Evolutionary conservation across 2,797 vertebrate species (phyloP), one percentile per base, ranked within the genome.

Genomic region (Stomatorhinus walkeri): DNA sequence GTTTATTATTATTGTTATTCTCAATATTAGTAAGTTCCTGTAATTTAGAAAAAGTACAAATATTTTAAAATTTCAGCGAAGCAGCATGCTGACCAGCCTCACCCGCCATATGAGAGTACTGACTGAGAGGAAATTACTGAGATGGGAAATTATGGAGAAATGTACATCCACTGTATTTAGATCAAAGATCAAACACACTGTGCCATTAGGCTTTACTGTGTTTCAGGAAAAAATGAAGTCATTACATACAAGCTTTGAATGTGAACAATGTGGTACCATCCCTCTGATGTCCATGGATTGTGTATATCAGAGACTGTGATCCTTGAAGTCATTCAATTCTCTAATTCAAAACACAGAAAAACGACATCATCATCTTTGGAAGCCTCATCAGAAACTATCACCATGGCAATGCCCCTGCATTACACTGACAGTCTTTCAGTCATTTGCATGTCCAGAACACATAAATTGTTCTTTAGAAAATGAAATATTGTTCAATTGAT

Each of bases 131-230:
- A 32, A 24, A 32, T n/a, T 24, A 28, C 0, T 19, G 10, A 24
- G 36, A 43, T n/a, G 22, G 22, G 22, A 49, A 85, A 85, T 51
- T 51, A 51, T 85, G 14, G 24, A 4, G 46, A 85, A 51, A 85
- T 52, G 83, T 51, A 85, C 83, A 51, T 49, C n/a, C 49, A 85
- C 46, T 51, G 81, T 51, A 48, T 51, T 85, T 79, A 79, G 72
- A 79, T 79, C 72, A 79, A 79, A 43, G 72, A 51, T 85, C 81
- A 85, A 51, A 51, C 48, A 51, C 24, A 48, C 22, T 12, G 19
- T 48, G 46, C 81, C 81, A 85, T 85, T 85, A 51, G 48, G 40
- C 22, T 51, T 85, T 22, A 85, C 9, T 48, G 81, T 43, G 48
- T n/a, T 48, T 85, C 40, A 43, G 81, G 9, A 85, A 51, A 22